A percentile compares a stretch with the other conserved stretches of the same genome.
phyloP scores from a whole-genome alignment of 2,888 invertebrate genomes.

The Nomada goodeniana region DNA sequence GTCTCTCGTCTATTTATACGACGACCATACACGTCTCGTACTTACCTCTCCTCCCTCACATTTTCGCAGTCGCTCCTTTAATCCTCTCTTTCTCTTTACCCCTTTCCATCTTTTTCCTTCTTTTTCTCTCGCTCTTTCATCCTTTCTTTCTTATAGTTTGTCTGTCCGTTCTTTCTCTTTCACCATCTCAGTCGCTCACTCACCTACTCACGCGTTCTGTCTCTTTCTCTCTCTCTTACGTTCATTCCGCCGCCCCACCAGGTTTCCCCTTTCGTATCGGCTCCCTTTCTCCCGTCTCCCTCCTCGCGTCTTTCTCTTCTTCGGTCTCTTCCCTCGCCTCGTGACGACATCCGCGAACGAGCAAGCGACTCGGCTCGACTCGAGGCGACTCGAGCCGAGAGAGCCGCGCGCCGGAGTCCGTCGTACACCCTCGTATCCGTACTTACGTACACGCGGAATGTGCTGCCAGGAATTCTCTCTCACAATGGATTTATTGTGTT shows the following conservation, averaged over 20 bases:
- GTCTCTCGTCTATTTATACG: constrained; percentile 82
- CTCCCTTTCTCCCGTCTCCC: constrained; percentile 53
- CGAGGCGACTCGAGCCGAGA: constrained; percentile 58
- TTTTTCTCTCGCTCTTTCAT: constrained; percentile 20
- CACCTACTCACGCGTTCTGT: constrained; percentile 29
- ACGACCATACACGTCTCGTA: constrained; percentile 80
- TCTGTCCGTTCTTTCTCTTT: constrained; percentile 27
- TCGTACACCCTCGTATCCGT: constrained; percentile 57
- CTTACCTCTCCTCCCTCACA: constrained; percentile 65
- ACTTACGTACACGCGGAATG: constrained; percentile 77
- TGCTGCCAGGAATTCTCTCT: constrained; percentile 78
- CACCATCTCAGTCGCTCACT: constrained; percentile 31
- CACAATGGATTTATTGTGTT: constrained; percentile 80
- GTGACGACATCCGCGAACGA: constrained; percentile 74
- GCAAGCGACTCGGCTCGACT: constrained; percentile 59
- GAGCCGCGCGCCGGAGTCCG: constrained; percentile 49
- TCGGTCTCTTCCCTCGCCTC: constrained; percentile 63
- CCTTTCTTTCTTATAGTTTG: constrained; percentile 31
- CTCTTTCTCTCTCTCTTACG: constrained; percentile 28
- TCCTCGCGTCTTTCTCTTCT: constrained; percentile 60
- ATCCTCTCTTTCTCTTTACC: constrained; percentile 37
- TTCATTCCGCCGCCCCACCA: constrained; percentile 56
- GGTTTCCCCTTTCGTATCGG: constrained; percentile 57
- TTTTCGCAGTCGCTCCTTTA: constrained; percentile 47
- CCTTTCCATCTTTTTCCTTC: constrained; percentile 22